phyloP scores from a whole-genome alignment of 1,140 invertebrate genomes.

The Drosophila mayri region DNA sequence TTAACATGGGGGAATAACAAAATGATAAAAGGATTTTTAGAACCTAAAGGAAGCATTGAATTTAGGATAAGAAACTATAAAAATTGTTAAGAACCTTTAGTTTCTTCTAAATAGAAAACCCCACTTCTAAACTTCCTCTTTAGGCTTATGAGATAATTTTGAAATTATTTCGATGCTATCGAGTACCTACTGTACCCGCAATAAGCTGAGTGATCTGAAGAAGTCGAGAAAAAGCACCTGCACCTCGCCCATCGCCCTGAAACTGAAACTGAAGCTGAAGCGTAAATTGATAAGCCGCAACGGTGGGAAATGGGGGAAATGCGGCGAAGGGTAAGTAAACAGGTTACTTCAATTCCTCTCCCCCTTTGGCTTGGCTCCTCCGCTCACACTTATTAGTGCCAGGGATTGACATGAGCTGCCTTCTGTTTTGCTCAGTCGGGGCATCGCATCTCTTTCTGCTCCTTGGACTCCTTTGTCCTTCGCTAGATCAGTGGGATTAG shows the following conservation, averaged over 20 bases:
- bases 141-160: too few relatives aligned
- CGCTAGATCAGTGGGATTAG: conserved; percentile 43
- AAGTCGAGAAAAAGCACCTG: conserved; percentile 34
- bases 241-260: conserved; percentile 14
- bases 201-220: conserved; percentile 1
- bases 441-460: conserved; percentile 12
- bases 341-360: conserved; percentile 25
- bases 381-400: conserved; percentile 68
- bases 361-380: background rate
- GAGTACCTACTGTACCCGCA: conserved; percentile 1
- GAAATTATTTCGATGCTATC: background rate
- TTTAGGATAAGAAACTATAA: too few relatives aligned
- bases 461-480: conserved; percentile 11
- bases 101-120: too few relatives aligned
- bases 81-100: background rate
- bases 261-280: conserved; percentile 55
- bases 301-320: conserved; percentile 4
- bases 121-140: too few relatives aligned
- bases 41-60: background rate
- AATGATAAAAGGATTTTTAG: background rate
- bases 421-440: conserved; percentile 40
- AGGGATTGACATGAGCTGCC: conserved; percentile 65
- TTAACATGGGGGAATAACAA: background rate
- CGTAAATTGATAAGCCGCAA: conserved; percentile 79
- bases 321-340: conserved; percentile 28